These are phyloP conservation scores for Meandrina meandrites DNA, from an alignment of 92 coral and sea anemone genomes.

Conservation along the genomic window DNA sequence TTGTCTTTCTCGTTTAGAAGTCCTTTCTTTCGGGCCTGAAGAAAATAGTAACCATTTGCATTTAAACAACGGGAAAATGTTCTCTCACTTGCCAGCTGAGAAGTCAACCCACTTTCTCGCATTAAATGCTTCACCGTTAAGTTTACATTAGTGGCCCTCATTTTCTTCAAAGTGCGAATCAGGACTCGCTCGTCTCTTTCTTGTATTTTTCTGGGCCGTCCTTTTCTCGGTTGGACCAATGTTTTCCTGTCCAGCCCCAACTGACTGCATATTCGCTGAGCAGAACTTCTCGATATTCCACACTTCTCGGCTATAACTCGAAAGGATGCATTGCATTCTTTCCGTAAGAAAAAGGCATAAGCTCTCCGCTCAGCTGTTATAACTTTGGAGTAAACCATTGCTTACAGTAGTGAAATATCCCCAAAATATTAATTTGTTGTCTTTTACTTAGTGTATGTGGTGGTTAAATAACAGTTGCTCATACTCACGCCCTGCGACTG, in stretches of 20 bases:
- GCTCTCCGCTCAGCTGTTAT: no score
- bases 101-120: conserved; percentile 23
- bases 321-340: no score
- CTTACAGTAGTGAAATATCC: no score
- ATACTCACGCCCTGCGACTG: conserved; percentile 33
- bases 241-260: no score
- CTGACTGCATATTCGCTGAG: no score
- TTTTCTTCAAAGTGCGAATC: not conserved
- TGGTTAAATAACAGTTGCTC: no score
- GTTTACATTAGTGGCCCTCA: conserved; percentile 13
- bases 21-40: conserved; percentile 38
- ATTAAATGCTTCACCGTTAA: conserved; percentile 45
- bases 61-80: conserved; percentile 34
- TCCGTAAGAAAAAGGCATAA: no score
- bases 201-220: conserved; percentile 28
- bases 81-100: conserved; percentile 23
- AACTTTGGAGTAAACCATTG: no score
- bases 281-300: no score
- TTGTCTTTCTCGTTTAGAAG: conserved; percentile 33
- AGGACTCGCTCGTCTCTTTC: conserved; percentile 7
- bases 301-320: no score
- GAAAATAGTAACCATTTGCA: conserved; percentile 2
- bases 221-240: not conserved
- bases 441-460: no score
- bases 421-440: no score